phyloP scores from a whole-genome alignment of 2,888 invertebrate species.

The Onchidella celtica region DNA sequence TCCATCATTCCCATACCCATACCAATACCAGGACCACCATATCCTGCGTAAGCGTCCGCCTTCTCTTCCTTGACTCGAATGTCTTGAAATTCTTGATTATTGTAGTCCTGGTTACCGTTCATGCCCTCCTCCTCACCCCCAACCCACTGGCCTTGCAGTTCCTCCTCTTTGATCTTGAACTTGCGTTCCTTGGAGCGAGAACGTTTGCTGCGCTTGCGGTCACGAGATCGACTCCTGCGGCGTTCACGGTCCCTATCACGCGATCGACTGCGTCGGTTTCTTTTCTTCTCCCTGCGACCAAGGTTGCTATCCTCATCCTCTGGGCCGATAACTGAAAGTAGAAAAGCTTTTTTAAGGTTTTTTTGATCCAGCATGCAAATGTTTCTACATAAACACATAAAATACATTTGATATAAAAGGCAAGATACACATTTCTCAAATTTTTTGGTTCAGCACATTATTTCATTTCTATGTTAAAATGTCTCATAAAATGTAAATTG shows the following conservation, averaged over 20 bases:
- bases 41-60: constrained; percentile 34
- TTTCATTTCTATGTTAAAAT: too few species aligned
- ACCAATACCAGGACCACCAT: constrained; percentile 12
- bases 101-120: constrained; percentile 26
- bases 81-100: constrained; percentile 18
- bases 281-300: constrained; percentile 58
- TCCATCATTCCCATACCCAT: not conserved
- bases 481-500: too few species aligned
- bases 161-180: constrained; percentile 47
- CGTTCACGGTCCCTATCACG: constrained; percentile 54
- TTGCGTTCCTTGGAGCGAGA: constrained; percentile 64
- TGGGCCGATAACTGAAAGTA: constrained; percentile 6
- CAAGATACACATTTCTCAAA: too few species aligned
- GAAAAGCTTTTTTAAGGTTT: too few species aligned
- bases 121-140: constrained; percentile 27
- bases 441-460: too few species aligned
- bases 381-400: too few species aligned
- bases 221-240: constrained; percentile 64
- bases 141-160: constrained; percentile 22
- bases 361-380: too few species aligned
- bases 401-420: too few species aligned
- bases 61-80: constrained; percentile 45
- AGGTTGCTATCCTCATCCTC: constrained; percentile 52
- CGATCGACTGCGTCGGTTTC: constrained; percentile 57
- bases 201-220: constrained; percentile 60